phyloP scores from a whole-genome alignment of 2,797 vertebrate species.

The Crenichthys baileyi region DNA sequence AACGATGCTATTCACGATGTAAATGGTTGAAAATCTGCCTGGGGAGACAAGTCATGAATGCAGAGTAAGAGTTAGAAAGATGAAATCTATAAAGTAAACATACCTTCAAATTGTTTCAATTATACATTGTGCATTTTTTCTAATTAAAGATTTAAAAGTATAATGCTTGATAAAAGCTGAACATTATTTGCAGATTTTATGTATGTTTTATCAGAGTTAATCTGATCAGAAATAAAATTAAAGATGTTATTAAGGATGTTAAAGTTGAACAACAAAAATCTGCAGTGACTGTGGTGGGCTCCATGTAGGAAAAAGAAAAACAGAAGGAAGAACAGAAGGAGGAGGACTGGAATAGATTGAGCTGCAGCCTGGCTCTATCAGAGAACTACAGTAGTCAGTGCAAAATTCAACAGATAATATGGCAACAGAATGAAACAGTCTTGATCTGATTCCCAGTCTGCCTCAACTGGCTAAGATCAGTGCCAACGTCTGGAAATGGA shows the following conservation, averaged over 20 bases:
- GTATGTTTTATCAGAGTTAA: not conserved
- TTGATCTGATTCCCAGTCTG: constrained; percentile 61
- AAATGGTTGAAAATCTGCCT: not conserved
- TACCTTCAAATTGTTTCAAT: not conserved
- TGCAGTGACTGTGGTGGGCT: constrained; percentile 25
- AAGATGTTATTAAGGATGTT: not conserved
- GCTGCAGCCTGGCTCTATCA: constrained; percentile 60
- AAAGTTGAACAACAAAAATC: constrained; percentile 18
- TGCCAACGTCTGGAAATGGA: constrained; percentile 45
- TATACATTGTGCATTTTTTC: not conserved
- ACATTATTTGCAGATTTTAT: not conserved
- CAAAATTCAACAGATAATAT: constrained; percentile 55
- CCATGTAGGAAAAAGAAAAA: constrained; percentile 27
- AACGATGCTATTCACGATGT: not conserved
- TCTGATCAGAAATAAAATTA: constrained; percentile 4
- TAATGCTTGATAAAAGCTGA: not conserved
- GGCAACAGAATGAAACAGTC: constrained; percentile 68
- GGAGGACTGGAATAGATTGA: constrained; percentile 56
- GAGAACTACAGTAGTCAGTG: constrained; percentile 45
- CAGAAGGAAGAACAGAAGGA: constrained; percentile 70
- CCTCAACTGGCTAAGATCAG: constrained; percentile 35
- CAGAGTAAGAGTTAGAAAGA: not conserved
- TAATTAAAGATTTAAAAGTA: not conserved
- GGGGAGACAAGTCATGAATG: not conserved
- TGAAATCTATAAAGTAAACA: not conserved